Evolutionary conservation across 2,113 vertebrate species (phyloP), one percentile per base, ranked within the genome.

Genomic region (Pteruthius melanotis): DNA sequence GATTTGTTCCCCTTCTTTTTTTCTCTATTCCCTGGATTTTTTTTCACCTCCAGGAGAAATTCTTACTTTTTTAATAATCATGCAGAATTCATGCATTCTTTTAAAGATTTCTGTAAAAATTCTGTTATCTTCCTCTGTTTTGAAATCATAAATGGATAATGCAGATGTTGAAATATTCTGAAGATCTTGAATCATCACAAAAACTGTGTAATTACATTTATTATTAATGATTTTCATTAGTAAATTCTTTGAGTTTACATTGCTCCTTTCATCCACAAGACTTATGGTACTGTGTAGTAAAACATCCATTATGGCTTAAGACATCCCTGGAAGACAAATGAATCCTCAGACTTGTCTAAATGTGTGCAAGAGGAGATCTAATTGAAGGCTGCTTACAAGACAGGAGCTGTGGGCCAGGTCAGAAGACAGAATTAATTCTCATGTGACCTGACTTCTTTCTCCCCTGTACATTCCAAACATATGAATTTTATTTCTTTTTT

Each of bases 221-320:
- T 87, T 91, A 77, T 65, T 87, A 70, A 92, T 69, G 54, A 16
- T 20, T 70, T 87, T 93, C 64, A 66, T 93, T 87, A 89, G 80
- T 33, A 72, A 83, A 65, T 81, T 89, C 40, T 83, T 63, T 35
- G 69, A 61, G 57, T 83, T 94, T 79, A 56, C 7, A 1, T 31
- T 72, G 15, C 57, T 76, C 26, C 40, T 94, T 89, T 94, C 35
- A 42, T 75, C 47, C 39, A 37, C 53, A 95, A 66, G n/a, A 10
- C n/a, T 90, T 89, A 37, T 39, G 20, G 31, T 40, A 39, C 63
- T 89, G 1, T 63, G 7, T 23, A 64, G 64, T 64, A 82, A 84
- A 71, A 16, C 24, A 71, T 78, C 52, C 65, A 44, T 95, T 82
- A 71, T n/a, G 49, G 44, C 49, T 90, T 44, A 83, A 89, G 93